Base-by-base conservation (phyloP, 2,113 vertebrate species). In the Psophia crepitans region DNA sequence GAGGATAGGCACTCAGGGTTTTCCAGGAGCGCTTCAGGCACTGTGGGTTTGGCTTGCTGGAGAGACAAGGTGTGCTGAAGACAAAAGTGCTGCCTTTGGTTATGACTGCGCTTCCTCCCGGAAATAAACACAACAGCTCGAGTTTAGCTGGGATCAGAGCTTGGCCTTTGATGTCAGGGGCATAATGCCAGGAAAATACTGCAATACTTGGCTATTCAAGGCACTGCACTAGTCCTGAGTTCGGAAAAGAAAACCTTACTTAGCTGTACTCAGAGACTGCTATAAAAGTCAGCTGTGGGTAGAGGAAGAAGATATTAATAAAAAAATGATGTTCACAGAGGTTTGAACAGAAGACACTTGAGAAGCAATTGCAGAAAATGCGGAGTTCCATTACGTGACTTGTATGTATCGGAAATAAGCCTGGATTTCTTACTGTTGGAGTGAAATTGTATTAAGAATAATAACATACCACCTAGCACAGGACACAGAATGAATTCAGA, bases 51-150 rank as follows among this genome's bases (percentile, higher is more conserved):
- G 93, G 91, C 78, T 75, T 64, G 69, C 91, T 57, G 0, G 19
- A 37, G 57, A 90, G 84, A 84, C 66, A 92, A 92, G 86, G 92
- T 93, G 87, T 54, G 84, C 78, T 58, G 66, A 87, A 91, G 91
- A 93, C 32, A 69, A 96, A 97, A 97, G 75, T 73, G 70, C 86
- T 89, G 92, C 64, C 63, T 96, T 94, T 84, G 22, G 89, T 82
- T 97, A 94, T 76, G 75, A 84, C 61, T 70, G 70, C 0, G 10
- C 93, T 97, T 97, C 96, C 93, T 95, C 89, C 64, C 84, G 49
- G 91, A 97, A 95, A 96, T 96, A 87, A 97, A 97, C 89, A 95
- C 41, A 92, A 68, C 78, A 79, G 89, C 48, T 53, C 2, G 1
- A 87, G 81, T 91, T 87, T 79, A 95, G 81, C 70, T 63, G 74